Evolutionary conservation across 1,140 invertebrate species (phyloP).

Genomic region (Wiebesia pumilae): DNA sequence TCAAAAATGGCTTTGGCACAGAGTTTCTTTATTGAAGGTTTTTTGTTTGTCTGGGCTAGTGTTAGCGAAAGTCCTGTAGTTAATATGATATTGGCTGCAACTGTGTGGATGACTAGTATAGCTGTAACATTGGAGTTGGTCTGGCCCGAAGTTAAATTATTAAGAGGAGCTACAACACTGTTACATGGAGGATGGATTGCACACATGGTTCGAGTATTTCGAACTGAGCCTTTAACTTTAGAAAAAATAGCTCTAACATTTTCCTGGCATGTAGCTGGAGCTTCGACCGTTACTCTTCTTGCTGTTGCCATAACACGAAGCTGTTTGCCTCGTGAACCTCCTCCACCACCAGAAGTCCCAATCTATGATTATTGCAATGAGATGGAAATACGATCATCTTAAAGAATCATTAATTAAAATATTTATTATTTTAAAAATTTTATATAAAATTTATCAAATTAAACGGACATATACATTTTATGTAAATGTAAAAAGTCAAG

Average conservation of each 20-base stretch:
- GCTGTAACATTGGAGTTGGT: conserved; percentile 65
- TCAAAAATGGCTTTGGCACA: conserved; percentile 68
- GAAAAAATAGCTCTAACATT: conserved; percentile 67
- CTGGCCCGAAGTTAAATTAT: conserved; percentile 67
- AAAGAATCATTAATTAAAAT: neutral
- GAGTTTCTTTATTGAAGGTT: conserved; percentile 71
- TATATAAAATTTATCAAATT: neutral
- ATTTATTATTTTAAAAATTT: conserved; percentile 6
- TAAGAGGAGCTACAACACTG: conserved; percentile 65
- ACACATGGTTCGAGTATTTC: conserved; percentile 65
- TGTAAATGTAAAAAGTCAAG: neutral
- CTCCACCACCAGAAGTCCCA: conserved; percentile 64
- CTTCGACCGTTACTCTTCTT: conserved; percentile 65
- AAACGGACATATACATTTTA: neutral
- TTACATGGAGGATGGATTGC: conserved; percentile 71
- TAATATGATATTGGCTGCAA: conserved; percentile 63
- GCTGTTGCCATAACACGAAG: conserved; percentile 63
- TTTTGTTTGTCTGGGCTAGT: conserved; percentile 65
- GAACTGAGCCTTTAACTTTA: conserved; percentile 45
- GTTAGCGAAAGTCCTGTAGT: conserved; percentile 56
- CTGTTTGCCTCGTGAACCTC: conserved; percentile 57
- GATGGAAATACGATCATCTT: conserved; percentile 50
- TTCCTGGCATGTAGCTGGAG: conserved; percentile 69
- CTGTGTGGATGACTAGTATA: conserved; percentile 66
- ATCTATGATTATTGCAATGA: conserved; percentile 68